Evolutionary conservation across 2,888 invertebrate genomes (phyloP), one percentile per base, ranked within the genome.

Genomic region (Abscondita cerata): DNA sequence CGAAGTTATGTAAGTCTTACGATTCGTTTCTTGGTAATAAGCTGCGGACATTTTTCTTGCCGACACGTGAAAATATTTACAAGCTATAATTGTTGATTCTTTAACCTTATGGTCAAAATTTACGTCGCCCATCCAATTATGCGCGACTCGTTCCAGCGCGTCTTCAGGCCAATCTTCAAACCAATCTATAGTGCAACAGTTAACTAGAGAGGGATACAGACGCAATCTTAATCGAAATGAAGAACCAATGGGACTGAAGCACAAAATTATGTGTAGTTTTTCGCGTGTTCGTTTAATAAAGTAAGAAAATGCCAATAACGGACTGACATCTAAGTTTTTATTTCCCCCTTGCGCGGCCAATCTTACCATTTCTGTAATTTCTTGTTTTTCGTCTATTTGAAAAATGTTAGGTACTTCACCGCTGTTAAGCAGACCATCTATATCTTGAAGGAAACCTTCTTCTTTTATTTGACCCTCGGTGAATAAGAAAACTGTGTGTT

Each of bases 111-210:
- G 87, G 0, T 85, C 81, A n/a, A 94, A 84, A 74, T 92, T 88
- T 1, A 93, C 87, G 63, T 88, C 86, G n/a, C 85, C 85, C 80
- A 93, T 88, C 77, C 88, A 92, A 72, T 86, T 84, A 71, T 88
- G 83, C n/a, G 94, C 94, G 1, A 90, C 89, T 83, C 85, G 88
- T 80, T 93, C 91, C 68, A 95, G 81, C 1, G 95, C 93, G 76
- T 93, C 91, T 80, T 92, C 91, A 3, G 95, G 95, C 95, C 95
- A 95, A 58, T 89, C 87, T 76, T 92, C 89, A 78, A 91, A 94
- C 94, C 94, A 95, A 75, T 95, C 92, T 58, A 95, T 93, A 2
- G 93, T 94, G 76, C 93, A 94, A 77, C 93, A 93, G 78, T 93
- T 94, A 36, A 95, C 90, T 44, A 95, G 82, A 8, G 93, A 91